Conservation (phyloP, 2,113 vertebrate genomes). For the Microcebus jonahi region DNA sequence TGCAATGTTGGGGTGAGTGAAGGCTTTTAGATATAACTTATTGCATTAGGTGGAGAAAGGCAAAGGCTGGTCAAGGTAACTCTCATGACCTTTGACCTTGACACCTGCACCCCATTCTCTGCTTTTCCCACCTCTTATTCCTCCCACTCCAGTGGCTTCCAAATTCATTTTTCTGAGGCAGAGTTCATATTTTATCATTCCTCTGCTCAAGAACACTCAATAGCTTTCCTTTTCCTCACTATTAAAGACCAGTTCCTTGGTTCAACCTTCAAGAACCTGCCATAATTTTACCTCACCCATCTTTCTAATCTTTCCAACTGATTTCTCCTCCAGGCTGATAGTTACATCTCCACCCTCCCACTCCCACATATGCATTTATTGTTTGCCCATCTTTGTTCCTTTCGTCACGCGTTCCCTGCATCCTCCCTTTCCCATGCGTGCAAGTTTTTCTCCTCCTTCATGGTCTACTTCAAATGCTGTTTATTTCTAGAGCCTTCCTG, state of each 20-base stretch:
- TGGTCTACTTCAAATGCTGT: background rate
- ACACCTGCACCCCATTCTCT: background rate
- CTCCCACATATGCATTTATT: fast-evolving
- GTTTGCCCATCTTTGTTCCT: background rate
- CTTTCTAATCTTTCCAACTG: background rate
- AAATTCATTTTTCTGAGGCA: background rate
- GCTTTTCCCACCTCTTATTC: background rate
- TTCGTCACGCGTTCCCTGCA: background rate
- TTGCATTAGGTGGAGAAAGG: background rate
- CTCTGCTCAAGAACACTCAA: background rate
- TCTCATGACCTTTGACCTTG: background rate
- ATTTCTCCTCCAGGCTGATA: background rate
- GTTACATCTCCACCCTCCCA: too few species aligned
- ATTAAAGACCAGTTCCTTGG: background rate
- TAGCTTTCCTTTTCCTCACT: background rate
- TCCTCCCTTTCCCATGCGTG: background rate
- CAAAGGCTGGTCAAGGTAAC: background rate
- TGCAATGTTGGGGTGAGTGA: background rate
- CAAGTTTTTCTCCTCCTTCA: background rate
- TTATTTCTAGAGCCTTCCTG: background rate
- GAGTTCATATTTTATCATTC: background rate
- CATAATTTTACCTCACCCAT: background rate
- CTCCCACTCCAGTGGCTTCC: background rate
- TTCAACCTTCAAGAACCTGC: background rate
- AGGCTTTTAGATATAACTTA: background rate